Base-by-base conservation (phyloP, 2,888 invertebrate species). In the Nomada flava region DNA sequence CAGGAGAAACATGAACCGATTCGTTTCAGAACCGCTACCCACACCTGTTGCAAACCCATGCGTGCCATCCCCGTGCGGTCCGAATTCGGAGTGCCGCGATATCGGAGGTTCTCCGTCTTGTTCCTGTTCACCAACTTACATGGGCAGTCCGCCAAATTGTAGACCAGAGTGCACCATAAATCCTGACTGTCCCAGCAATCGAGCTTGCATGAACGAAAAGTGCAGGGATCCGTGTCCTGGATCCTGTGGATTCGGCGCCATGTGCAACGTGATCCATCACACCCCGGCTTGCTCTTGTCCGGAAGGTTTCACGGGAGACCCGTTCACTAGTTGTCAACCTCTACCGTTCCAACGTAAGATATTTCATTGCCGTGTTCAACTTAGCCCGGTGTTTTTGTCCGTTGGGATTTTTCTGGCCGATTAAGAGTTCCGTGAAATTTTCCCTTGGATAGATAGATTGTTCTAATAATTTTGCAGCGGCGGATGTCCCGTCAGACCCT, bases 201-300 rank as follows among this genome's bases (percentile, higher is more conserved):
- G 95, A 88, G 97, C 97, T 59, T 98, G 98, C 91, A 96, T 97
- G 68, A 95, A 96, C 87, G 96, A 96, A 90, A 96, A 95, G 92
- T 97, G 97, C 92, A 94, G 94, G 86, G 97, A 97, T 92, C 97
- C 97, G 11, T 98, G 97, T 89, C 96, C 96, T 7, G 97, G 97
- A 11, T 96, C 96, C 7, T 98, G 97, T 90, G 96, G 97, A 63
- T 90, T 95, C 77, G 94, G 95, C 88, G 95, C 97, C 72, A 94
- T 95, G 86, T 96, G 96, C 90, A 93, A 92, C 60, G 96, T 97
- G 9, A 95, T 96, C 83, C 96, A 96, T 90, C 97, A 97, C 90
- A 96, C 95, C 75, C 97, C 97, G 1, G 95, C 96, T 68, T 98
- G 98, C 91, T 95, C 95, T 10, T 98, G 98, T 90, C 93, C 96